These are phyloP conservation scores for Crax fasciolata DNA, from an alignment of 2,797 vertebrate genomes.

Conservation along the genomic window DNA sequence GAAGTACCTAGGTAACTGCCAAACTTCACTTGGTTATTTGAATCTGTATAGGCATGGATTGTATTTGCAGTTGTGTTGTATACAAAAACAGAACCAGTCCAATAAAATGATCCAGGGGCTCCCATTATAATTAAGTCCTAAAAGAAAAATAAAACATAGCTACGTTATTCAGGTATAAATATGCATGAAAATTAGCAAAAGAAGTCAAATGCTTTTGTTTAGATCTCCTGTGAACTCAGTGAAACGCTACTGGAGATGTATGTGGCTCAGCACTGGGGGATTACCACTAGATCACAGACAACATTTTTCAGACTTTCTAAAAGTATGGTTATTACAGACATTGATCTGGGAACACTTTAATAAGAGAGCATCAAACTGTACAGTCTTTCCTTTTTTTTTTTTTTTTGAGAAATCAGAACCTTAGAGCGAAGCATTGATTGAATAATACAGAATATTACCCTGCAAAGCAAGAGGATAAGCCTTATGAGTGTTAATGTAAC, in stretches of 20 bases:
- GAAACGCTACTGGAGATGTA: not conserved
- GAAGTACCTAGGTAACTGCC: slow-evolving; percentile 94
- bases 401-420: not conserved
- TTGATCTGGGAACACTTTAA: not conserved
- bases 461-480: not conserved
- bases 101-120: slow-evolving; percentile 93
- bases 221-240: not conserved
- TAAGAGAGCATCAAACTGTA: not conserved
- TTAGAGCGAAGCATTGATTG: not conserved
- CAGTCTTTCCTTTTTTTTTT: not conserved
- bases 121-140: slow-evolving; percentile 97
- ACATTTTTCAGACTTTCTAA: not conserved
- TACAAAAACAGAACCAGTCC: slow-evolving; percentile 95
- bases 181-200: not conserved
- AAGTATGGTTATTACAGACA: not conserved
- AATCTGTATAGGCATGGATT: slow-evolving; percentile 87
- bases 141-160: slow-evolving; percentile 65
- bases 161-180: slow-evolving; percentile 7
- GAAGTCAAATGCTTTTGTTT: not conserved
- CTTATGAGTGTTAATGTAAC: not conserved
- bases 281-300: not conserved
- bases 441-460: not conserved
- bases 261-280: not conserved
- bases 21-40: slow-evolving; percentile 85
- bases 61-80: slow-evolving; percentile 86